Evolutionary conservation across 2,113 vertebrate genomes (phyloP), one percentile per base, ranked within the genome.

Genomic region (Trinectes maculatus): DNA sequence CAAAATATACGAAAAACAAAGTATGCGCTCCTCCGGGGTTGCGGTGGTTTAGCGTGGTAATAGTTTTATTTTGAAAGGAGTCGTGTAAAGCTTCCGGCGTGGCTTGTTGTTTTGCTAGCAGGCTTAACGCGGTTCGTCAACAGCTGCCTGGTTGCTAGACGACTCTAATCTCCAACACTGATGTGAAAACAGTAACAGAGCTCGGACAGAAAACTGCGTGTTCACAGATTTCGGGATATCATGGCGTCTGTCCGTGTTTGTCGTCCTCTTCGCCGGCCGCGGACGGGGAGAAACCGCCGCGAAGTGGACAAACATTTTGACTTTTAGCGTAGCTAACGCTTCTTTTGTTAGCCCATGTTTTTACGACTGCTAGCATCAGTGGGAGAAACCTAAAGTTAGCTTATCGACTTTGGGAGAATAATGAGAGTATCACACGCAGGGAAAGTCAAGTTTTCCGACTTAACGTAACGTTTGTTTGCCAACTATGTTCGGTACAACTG

Each of bases 81-180:
- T 0, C 0, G 5, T 0, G 0, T 2, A 0, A 0, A 2, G 18
- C n/a, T 74, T 79, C 80, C 53, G 66, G 61, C 36, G 0, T 0
- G 0, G 2, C 8, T 24, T 22, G 12, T 39, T 2, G 22, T 10
- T 59, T 15, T 18, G 19, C 2, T 5, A 0, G 48, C 7, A 16
- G 25, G 3, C 8, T 77, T 82, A 1, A 33, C 48, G 7, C 40
- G 4, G 31, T 16, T 73, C 19, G 5, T 18, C 18, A 73, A 66
- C 53, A 19, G 51, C 58, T 69, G 28, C 78, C 64, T 77, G 77
- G 92, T 93, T 93, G 91, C 92, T 91, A 90, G 87, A 92, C 89
- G 86, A 93, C 90, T 79, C 75, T 2, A 53, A 62, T 34, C 52
- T 43, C 63, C 67, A 60, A 74, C 79, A 56, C n/a, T 56, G 71